Evolutionary conservation across 2,797 vertebrate species (phyloP).

Genomic region (Falco peregrinus): DNA sequence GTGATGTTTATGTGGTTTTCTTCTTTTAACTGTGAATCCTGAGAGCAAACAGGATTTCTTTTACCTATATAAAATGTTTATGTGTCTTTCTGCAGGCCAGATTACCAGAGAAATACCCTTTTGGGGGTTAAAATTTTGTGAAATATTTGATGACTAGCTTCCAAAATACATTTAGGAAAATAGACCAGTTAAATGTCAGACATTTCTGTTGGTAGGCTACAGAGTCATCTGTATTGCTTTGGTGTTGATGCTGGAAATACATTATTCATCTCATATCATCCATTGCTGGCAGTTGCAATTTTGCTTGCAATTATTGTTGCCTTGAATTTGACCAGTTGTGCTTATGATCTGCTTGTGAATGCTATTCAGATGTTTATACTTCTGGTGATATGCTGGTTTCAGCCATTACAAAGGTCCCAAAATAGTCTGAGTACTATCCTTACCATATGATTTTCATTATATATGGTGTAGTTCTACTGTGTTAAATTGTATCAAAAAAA

Average conservation of each 20-base stretch:
- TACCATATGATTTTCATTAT: slow-evolving; percentile 69
- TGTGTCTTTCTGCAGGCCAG: background rate
- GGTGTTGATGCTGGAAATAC: slow-evolving; percentile 38
- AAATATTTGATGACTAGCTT: background rate
- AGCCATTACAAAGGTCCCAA: slow-evolving; percentile 49
- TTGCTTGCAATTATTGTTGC: slow-evolving; percentile 70
- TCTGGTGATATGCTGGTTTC: slow-evolving; percentile 51
- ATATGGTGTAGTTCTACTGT: slow-evolving; percentile 30
- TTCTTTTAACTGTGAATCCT: background rate
- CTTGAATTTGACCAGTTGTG: slow-evolving; percentile 55
- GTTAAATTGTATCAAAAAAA: slow-evolving; percentile 43
- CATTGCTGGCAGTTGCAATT: slow-evolving; percentile 29
- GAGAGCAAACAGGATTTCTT: background rate
- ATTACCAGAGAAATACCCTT: background rate
- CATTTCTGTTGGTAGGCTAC: slow-evolving; percentile 4
- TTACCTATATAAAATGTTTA: background rate
- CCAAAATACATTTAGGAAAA: background rate
- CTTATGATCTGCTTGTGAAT: slow-evolving; percentile 65
- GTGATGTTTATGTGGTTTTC: background rate
- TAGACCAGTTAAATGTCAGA: background rate
- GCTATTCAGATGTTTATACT: slow-evolving; percentile 56
- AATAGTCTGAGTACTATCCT: slow-evolving; percentile 51
- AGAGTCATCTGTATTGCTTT: slow-evolving; percentile 6
- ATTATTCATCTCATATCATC: slow-evolving; percentile 60
- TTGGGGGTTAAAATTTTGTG: background rate